Base-by-base conservation (phyloP, 92 coral and sea anemone genomes). In the Virgularia gustaviana region DNA sequence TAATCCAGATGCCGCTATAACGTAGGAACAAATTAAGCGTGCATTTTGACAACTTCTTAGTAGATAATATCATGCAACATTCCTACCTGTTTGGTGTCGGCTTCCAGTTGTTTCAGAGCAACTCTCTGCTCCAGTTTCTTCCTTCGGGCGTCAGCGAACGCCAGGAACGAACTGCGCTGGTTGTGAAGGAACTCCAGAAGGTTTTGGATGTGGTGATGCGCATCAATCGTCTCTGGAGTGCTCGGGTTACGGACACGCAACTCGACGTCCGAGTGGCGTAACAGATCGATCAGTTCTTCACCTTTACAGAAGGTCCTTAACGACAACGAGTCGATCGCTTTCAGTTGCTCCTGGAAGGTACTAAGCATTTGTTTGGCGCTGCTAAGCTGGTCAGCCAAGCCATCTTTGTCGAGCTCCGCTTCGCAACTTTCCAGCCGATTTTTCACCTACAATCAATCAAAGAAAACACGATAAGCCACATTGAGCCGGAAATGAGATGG, bases 261-360 rank as follows among this genome's bases (percentile, higher is more conserved):
- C 75, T 94, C 99, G 47, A 94, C 88, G 77, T 94, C 99, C 23
- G 99, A 90, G 57, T 89, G 99, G 75, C 90, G 87, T 66, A 94
- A 79, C 58, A 74, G 80, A 52, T 94, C 99, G 22, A 94, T 87
- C 3, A 94, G 96, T 72, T 94, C 99, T 49, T 94, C 99, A 22
- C 99, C 99, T 39, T 96, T 85, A 78, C 99, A 94, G 54, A 94
- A 94, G 62, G 99, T 94, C 71, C 96, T 81, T 77, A 89, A 35
- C 6, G 99, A 81, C 6, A 96, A 90, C 45, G 89, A 81, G 70
- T 94, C 99, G 9, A 94, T 90, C 65, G 85, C 96, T 41, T 90
- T 87, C 49, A 94, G 79, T 61, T 86, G 86, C 34, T 90, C 91
- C 28, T 94, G 95, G 73, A 87, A 96, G n/a, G 86, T 81, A 2